Evolutionary conservation across 2,888 invertebrate species (phyloP).

Genomic region (Eumerus sabulonum): DNA sequence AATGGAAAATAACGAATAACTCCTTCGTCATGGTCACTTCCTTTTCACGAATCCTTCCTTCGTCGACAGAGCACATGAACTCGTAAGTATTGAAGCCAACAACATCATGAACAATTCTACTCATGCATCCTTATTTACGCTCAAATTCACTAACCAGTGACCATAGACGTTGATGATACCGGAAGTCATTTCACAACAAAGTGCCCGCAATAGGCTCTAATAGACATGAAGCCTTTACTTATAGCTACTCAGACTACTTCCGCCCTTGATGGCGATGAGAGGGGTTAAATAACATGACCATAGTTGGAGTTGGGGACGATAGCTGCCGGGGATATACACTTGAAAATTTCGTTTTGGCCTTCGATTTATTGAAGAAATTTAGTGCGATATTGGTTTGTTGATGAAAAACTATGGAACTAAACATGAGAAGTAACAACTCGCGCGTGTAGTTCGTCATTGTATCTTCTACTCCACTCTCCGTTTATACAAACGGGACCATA

Average conservation of each 20-base stretch:
- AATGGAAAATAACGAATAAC: constrained; percentile 63
- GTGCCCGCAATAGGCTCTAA: constrained; percentile 65
- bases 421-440: too few species aligned
- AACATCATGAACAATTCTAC: constrained; percentile 7
- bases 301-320: constrained; percentile 25
- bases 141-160: constrained; percentile 55
- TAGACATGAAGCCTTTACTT: constrained; percentile 65
- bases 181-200: constrained; percentile 67
- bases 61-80: constrained; percentile 4
- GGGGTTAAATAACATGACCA: background rate
- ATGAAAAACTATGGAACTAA: too few species aligned
- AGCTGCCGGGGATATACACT: constrained; percentile 8
- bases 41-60: constrained; percentile 39
- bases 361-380: too few species aligned
- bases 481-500: too few species aligned
- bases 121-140: constrained; percentile 37
- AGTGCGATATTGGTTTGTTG: too few species aligned
- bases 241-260: constrained; percentile 64
- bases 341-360: constrained; percentile 24
- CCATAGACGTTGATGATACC: constrained; percentile 63
- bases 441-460: too few species aligned
- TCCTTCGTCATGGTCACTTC: constrained; percentile 51
- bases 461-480: too few species aligned
- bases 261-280: constrained; percentile 45
- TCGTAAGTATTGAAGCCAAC: constrained; percentile 1